Evolutionary conservation across 2,888 invertebrate genomes (phyloP), one percentile per base, ranked within the genome.

Genomic region (Fissipunctia ypsillon): DNA sequence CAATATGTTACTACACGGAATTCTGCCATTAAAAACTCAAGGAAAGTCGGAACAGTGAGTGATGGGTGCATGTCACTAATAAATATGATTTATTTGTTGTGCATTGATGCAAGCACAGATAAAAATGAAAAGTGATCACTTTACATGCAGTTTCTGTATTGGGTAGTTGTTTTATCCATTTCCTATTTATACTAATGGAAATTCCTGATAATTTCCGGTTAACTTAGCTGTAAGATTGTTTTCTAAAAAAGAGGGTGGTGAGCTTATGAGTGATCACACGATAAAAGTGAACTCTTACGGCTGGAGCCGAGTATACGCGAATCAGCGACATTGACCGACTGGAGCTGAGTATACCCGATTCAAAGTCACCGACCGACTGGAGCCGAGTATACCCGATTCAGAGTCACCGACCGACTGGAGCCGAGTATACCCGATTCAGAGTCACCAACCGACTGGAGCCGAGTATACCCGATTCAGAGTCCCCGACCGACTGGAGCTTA

Each of bases 31-130:
- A 78, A 73, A 75, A 72, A 72, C 1, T 16, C 16, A 57, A 56
- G 7, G 81, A 81, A 81, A 78, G 78, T 31, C 22, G 78, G 70
- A 74, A 82, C 41, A 5, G 1, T 54, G n/a, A 45, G 31, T 80
- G 73, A 81, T 74, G 9, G 50, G 74, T 82, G 59, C 12, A 56
- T 50, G 38, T 68, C 38, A 35, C n/a, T 35, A 45, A 41, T 61
- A 54, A 69, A 61, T n/a, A 16, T 66, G 66, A 80, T 79, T 67
- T 69, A 66, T 75, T 75, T 38, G 48, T 67, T 48, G 45, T 69
- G 60, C 38, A 50, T 31, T 54, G 48, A 38, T 64, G 79, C 38
- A 48, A 31, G 16, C 6, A 48, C 0, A 28, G 14, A 56, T 56
- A 45, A 65, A 28, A 64, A n/a, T 19, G 12, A 63, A 63, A 63